Conservation (phyloP, 2,797 vertebrate species). For the Pseudotriccus pelzelni region DNA sequence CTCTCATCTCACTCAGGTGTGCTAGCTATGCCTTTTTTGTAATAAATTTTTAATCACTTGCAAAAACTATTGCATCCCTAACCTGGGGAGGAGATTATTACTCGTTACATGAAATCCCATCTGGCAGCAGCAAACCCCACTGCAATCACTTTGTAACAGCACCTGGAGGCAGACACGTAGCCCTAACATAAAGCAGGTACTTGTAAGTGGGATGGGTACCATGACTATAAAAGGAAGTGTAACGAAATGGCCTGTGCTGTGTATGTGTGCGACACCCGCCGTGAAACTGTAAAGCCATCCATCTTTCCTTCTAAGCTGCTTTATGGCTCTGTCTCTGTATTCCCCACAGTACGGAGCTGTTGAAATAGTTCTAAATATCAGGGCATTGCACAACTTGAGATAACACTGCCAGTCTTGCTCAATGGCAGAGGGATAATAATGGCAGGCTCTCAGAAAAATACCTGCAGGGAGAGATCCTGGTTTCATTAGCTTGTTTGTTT, state of each 20-base stretch:
- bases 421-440: neutral
- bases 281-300: neutral
- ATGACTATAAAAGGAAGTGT: neutral
- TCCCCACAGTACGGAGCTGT: neutral
- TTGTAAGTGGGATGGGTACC: neutral
- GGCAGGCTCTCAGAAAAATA: constrained; percentile 5
- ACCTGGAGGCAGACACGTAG: neutral
- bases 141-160: neutral
- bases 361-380: neutral
- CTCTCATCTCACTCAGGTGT: neutral
- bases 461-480: neutral
- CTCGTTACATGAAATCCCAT: neutral
- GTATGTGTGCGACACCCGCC: neutral
- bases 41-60: neutral
- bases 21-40: neutral
- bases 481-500: neutral
- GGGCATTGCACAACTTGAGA: neutral
- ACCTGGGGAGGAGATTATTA: neutral
- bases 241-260: neutral
- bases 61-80: neutral
- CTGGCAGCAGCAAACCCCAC: neutral
- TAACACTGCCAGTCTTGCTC: neutral
- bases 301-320: neutral
- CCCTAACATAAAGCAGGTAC: neutral
- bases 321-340: neutral